phyloP scores from a whole-genome alignment of 64 coral and sea anemone species.

The Stichodactyla helianthus region DNA sequence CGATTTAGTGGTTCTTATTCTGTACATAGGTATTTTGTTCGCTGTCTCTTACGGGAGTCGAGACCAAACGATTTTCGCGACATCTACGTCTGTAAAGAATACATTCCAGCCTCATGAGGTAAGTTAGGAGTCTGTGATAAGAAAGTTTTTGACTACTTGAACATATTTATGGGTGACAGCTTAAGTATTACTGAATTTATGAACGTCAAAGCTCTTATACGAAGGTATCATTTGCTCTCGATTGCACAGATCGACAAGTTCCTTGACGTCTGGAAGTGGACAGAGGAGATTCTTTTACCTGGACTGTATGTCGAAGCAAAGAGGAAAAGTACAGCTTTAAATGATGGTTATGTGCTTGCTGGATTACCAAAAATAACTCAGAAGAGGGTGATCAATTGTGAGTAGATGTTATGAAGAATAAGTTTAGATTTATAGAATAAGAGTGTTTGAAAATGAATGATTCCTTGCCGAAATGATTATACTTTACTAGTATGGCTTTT shows the following conservation, averaged over 20 bases:
- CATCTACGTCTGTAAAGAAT: not conserved
- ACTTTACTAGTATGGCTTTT: too few species aligned
- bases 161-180: too few species aligned
- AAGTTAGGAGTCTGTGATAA: not conserved
- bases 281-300: constrained; percentile 1
- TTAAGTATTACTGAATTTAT: too few species aligned
- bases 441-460: too few species aligned
- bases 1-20: constrained; percentile 16
- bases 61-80: not conserved
- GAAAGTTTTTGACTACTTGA: too few species aligned
- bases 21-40: constrained; percentile 30
- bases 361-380: constrained; percentile 12
- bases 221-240: not conserved
- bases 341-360: not conserved
- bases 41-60: constrained; percentile 32
- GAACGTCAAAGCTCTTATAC: too few species aligned
- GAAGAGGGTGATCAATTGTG: constrained; percentile 35
- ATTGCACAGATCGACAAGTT: not conserved
- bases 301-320: constrained; percentile 21
- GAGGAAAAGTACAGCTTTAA: not conserved
- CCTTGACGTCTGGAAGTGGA: constrained; percentile 30
- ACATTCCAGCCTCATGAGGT: not conserved
- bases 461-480: too few species aligned
- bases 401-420: not conserved
- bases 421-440: too few species aligned